These are phyloP conservation scores for Gadopsis marmoratus DNA, from an alignment of 2,797 vertebrate genomes.

Conservation along the genomic window DNA sequence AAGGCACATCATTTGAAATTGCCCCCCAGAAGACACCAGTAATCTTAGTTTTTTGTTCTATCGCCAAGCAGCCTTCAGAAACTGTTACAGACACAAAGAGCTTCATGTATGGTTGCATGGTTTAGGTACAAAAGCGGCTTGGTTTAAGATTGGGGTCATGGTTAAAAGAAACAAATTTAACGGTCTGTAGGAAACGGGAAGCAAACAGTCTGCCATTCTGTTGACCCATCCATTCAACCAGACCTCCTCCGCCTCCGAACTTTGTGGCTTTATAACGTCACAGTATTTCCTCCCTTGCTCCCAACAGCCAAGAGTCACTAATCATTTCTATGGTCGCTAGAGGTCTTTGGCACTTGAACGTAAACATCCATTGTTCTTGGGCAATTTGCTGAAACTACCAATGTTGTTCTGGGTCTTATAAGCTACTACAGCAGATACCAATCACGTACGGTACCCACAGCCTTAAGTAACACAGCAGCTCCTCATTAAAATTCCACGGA, in stretches of 20 bases:
- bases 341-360: not conserved
- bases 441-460: not conserved
- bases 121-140: not conserved
- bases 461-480: not conserved
- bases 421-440: not conserved
- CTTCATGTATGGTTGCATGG: too few species aligned
- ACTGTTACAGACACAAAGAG: too few species aligned
- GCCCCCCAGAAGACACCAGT: not conserved
- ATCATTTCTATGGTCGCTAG: not conserved
- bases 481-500: slow-evolving; percentile 16
- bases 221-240: not conserved
- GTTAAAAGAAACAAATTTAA: not conserved
- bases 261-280: not conserved
- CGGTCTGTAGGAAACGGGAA: not conserved
- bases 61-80: too few species aligned
- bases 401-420: not conserved
- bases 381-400: not conserved
- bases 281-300: not conserved
- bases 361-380: not conserved
- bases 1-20: not conserved
- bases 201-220: not conserved
- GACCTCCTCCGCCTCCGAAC: not conserved
- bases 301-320: not conserved
- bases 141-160: not conserved
- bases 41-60: too few species aligned